Evolutionary conservation across 2,888 invertebrate genomes (phyloP).

Genomic region (Microplitis deprimator): DNA sequence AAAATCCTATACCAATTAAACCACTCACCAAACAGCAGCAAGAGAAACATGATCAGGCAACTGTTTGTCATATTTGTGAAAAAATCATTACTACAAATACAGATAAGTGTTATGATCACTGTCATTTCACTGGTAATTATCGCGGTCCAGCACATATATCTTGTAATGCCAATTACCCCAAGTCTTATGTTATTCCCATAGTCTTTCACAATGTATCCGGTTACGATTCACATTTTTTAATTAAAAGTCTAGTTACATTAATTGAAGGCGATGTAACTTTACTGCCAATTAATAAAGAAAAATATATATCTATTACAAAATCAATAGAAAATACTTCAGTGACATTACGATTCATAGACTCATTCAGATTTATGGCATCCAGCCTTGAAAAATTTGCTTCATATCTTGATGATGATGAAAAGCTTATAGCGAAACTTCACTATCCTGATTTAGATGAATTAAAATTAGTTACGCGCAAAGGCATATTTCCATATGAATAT

Average conservation of each 20-base stretch:
- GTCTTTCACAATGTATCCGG: conserved; percentile 55
- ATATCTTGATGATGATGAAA: conserved; percentile 45
- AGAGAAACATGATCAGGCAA: not conserved
- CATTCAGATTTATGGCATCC: conserved; percentile 57
- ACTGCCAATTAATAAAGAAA: conserved; percentile 51
- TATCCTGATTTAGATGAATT: conserved; percentile 43
- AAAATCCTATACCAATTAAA: conserved; percentile 29
- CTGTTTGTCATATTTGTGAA: too few species aligned
- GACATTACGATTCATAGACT: conserved; percentile 52
- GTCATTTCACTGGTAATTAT: too few species aligned
- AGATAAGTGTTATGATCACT: too few species aligned
- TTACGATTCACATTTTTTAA: conserved; percentile 56
- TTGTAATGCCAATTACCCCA: not conserved
- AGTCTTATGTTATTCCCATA: not conserved
- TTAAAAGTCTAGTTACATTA: conserved; percentile 47
- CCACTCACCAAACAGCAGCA: conserved; percentile 29
- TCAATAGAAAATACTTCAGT: not conserved
- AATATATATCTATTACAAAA: conserved; percentile 59
- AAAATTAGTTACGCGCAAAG: conserved; percentile 53
- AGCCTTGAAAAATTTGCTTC: conserved; percentile 56
- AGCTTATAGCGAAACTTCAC: conserved; percentile 37
- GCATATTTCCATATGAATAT: conserved; percentile 62
- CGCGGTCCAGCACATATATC: not conserved
- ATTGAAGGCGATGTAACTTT: conserved; percentile 48
- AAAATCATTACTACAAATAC: too few species aligned